Percentiles rank a stretch among this genome's conserved stretches.
phyloP scores from a whole-genome alignment of 1,140 invertebrate species.

The Metaphire vulgaris region DNA sequence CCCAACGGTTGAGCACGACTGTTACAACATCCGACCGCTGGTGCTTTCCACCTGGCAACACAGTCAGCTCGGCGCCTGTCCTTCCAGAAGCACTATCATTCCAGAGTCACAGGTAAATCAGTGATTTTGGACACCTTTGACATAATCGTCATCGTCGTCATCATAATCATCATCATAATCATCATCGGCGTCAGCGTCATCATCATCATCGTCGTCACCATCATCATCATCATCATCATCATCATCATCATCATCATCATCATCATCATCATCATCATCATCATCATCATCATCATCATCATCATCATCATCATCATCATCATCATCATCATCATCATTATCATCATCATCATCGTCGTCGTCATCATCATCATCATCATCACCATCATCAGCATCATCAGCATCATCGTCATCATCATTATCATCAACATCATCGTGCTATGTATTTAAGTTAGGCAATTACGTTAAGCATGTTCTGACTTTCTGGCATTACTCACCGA shows the following conservation, averaged over 20 bases:
- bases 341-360: background rate
- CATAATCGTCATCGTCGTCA: too few species aligned
- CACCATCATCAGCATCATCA: too few species aligned
- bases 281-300: background rate
- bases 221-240: conserved; percentile 6
- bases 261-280: background rate
- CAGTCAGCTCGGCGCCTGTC: conserved; percentile 89
- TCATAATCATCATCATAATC: too few species aligned
- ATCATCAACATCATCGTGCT: background rate
- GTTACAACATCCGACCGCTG: conserved; percentile 78
- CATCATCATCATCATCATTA: conserved; percentile 13
- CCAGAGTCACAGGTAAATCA: conserved; percentile 70
- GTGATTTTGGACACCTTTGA: background rate
- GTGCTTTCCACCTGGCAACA: conserved; percentile 88
- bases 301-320: conserved; percentile 9
- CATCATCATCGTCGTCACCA: background rate
- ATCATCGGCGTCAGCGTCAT: too few species aligned
- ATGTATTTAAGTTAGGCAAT: too few species aligned
- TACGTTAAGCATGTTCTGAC: too few species aligned
- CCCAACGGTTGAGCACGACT: conserved; percentile 75
- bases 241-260: background rate
- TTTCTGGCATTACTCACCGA: too few species aligned
- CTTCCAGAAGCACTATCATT: conserved; percentile 75
- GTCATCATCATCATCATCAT: conserved; percentile 5
- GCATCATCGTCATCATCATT: too few species aligned